These are phyloP conservation scores for Caenorhabditis sp. DNA, from an alignment of 2,888 invertebrate genomes.

Conservation along the genomic window DNA sequence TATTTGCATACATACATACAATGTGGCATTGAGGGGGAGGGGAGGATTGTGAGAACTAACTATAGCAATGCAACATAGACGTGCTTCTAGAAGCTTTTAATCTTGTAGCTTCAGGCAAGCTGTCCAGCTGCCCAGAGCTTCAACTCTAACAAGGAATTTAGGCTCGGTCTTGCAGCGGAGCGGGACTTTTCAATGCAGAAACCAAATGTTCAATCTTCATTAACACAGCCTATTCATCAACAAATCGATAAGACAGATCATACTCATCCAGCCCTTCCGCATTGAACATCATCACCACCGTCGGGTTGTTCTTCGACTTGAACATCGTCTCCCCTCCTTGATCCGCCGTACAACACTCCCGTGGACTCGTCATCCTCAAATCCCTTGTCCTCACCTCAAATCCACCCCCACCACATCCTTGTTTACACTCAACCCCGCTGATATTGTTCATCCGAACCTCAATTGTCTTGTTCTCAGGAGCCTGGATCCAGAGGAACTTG, in stretches of 20 bases:
- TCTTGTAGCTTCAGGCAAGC: too few relatives aligned
- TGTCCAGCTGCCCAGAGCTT: too few relatives aligned
- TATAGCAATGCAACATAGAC: too few relatives aligned
- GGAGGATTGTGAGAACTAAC: too few relatives aligned
- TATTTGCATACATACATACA: too few relatives aligned
- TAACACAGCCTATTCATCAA: background rate
- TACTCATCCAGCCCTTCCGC: slow-evolving; percentile 22
- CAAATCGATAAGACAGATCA: slow-evolving; percentile 16
- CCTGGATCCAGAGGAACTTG: slow-evolving; percentile 42
- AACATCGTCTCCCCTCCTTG: background rate
- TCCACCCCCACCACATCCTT: background rate
- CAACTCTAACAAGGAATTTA: too few relatives aligned
- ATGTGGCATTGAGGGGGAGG: too few relatives aligned
- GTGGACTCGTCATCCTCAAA: slow-evolving; percentile 31
- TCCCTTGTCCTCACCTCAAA: slow-evolving; percentile 9
- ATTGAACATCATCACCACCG: slow-evolving; percentile 37
- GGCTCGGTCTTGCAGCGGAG: too few relatives aligned
- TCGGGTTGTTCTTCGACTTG: slow-evolving; percentile 22
- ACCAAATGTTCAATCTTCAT: background rate
- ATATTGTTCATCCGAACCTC: background rate
- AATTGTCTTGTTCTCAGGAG: slow-evolving; percentile 21
- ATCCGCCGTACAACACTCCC: slow-evolving; percentile 13
- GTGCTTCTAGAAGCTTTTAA: too few relatives aligned
- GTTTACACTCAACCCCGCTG: background rate
- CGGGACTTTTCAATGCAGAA: too few relatives aligned